These are phyloP conservation scores for Ormyrus rosae DNA, from an alignment of 2,888 invertebrate species.

Conservation along the genomic window DNA sequence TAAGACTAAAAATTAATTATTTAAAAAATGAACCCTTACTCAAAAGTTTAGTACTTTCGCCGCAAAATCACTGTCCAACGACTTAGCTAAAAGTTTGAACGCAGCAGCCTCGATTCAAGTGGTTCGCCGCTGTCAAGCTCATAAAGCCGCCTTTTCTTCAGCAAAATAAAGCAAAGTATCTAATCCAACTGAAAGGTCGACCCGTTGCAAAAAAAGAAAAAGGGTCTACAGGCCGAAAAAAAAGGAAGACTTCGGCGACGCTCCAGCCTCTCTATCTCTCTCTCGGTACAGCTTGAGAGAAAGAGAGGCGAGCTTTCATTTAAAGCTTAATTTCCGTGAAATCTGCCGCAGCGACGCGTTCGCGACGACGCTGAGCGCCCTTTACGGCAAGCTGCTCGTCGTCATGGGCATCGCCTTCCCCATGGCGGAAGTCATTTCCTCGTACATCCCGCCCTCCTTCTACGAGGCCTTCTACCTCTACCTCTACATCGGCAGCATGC, in stretches of 20 bases:
- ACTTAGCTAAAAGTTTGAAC: no score
- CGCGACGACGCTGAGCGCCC: slow-evolving; percentile 92
- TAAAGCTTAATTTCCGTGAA: slow-evolving; percentile 52
- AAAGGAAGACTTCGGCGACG: slow-evolving; percentile 6
- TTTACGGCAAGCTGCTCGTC: slow-evolving; percentile 94
- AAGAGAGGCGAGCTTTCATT: slow-evolving; percentile 8
- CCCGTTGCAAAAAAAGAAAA: slow-evolving; percentile 7
- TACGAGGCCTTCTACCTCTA: slow-evolving; percentile 95
- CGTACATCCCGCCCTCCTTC: slow-evolving; percentile 94
- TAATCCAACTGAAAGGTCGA: slow-evolving; percentile 8
- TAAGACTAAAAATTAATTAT: no score
- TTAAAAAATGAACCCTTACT: no score
- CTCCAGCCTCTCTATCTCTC: background rate
- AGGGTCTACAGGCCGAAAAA: background rate
- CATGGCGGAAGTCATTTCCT: slow-evolving; percentile 96
- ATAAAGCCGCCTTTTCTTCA: no score
- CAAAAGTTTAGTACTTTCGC: no score
- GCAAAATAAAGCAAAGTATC: no score
- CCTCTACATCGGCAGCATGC: slow-evolving; percentile 91
- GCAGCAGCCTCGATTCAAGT: no score
- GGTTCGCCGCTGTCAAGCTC: no score
- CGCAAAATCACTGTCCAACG: no score
- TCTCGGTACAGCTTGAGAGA: background rate
- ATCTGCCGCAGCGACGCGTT: slow-evolving; percentile 84
- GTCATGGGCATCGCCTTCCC: slow-evolving; percentile 97